Evolutionary conservation across 1,140 invertebrate genomes (phyloP), one percentile per base, ranked within the genome.

Genomic region (Schlechtendalia chinensis): DNA sequence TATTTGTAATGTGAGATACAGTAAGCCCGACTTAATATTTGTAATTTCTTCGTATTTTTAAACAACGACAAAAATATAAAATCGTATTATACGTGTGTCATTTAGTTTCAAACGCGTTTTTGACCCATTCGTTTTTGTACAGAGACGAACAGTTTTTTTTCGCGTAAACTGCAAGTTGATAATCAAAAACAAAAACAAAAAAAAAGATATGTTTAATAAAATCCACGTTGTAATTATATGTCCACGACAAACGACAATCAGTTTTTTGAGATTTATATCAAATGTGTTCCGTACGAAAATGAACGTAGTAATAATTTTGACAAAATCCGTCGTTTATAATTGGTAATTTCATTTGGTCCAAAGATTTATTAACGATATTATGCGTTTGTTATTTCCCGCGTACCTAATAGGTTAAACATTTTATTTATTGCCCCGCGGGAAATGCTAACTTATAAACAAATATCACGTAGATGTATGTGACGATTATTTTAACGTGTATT

Each of bases 301-400:
- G n/a, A n/a, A n/a, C n/a, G n/a, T n/a, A n/a, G n/a, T 67, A 67
- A 67, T 67, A 67, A 67, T 67, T 67, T 67, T 14, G 32, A 39
- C 39, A n/a, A 67, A 39, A 67, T 45, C 32, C 14, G 32, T 39
- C 5, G 32, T 45, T 45, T 67, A 67, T 67, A 67, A 67, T 67
- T 67, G 63, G 29, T 22, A 39, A 39, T 67, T 67, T 67, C 32
- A 11, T 39, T 67, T 11, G 29, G 12, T 12, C 3, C 10, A 14
- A 32, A 67, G 32, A 67, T 67, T 67, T 67, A 67, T 67, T 22
- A 10, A 11, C 10, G 29, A 32, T 32, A 19, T 63, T 19, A 63
- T 32, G 19, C 27, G 61, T 63, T 63, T 11, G 61, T 63, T 63
- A 32, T 39, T 67, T 67, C n/a, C 63, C 19, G n/a, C n/a, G n/a